These are phyloP conservation scores for Protonibea diacanthus DNA, from an alignment of 2,797 vertebrate species.

Conservation along the genomic window DNA sequence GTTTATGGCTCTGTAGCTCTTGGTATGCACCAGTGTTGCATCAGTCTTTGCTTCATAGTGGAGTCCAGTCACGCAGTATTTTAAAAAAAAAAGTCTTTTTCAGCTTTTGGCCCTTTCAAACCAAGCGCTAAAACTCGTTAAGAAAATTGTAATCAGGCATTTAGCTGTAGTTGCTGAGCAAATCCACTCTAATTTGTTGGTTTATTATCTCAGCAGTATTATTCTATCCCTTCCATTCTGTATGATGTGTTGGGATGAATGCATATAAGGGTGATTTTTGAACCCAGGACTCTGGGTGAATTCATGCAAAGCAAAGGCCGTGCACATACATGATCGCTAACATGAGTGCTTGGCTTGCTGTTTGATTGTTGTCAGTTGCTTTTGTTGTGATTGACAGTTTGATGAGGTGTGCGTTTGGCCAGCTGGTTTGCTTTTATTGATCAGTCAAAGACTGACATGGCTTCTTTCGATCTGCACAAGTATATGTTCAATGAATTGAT, in stretches of 20 bases:
- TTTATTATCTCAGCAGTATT: slow-evolving; percentile 41
- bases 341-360: not conserved
- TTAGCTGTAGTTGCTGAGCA: slow-evolving; percentile 54
- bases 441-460: slow-evolving; percentile 1
- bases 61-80: slow-evolving; percentile 30
- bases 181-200: slow-evolving; percentile 55
- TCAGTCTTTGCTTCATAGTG: slow-evolving; percentile 32
- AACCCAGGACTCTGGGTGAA: slow-evolving; percentile 1
- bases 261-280: slow-evolving; percentile 21
- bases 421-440: slow-evolving; percentile 2
- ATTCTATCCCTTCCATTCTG: slow-evolving; percentile 24
- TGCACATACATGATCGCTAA: not conserved
- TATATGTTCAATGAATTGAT: slow-evolving; percentile 18
- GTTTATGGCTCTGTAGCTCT: slow-evolving; percentile 31
- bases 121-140: slow-evolving; percentile 49
- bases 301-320: not conserved
- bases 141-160: slow-evolving; percentile 55
- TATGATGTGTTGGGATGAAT: slow-evolving; percentile 30
- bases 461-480: not conserved
- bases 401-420: not conserved
- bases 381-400: slow-evolving; percentile 13
- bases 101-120: slow-evolving; percentile 40
- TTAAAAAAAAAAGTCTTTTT: slow-evolving; percentile 14
- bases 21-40: not conserved
- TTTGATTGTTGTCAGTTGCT: slow-evolving; percentile 4